Base-by-base conservation (phyloP, 2,113 vertebrate genomes). In the Leptobrachium leishanense region DNA sequence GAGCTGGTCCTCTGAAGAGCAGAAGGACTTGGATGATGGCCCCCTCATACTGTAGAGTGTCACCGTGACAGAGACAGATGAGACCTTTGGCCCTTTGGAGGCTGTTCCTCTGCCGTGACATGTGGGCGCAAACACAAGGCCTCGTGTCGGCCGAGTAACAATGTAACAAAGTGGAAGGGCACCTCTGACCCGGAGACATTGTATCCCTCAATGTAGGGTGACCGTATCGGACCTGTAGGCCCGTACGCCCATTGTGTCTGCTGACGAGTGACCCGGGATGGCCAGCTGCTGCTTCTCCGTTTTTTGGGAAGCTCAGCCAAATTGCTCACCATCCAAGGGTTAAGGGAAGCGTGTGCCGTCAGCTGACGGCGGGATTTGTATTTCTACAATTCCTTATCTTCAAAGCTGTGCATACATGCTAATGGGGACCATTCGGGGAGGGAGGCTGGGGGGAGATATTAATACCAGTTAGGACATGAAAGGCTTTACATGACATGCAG, bases 381-480 rank as follows among this genome's bases (percentile, higher is more conserved):
- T 43, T 66, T 40, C 46, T 42, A 65, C 68, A 73, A 67, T 73
- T 79, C 12, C 46, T 79, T 79, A 79, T 79, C 77, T 46, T 72
- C 69, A 79, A 79, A 79, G 76, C 39, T 39, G 15, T 65, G 59
- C 70, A 72, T 53, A 15, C 44, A 55, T 64, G 44, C 40, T 79
- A 77, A 77, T 77, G 75, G 41, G 31, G 67, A 77, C 42, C 75
- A 77, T 40, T 42, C 44, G 20, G 62, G 12, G 66, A 40, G 43
- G 42, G n/a, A 13, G 55, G 40, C 31, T 40, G 13, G 55, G 76
- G 15, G 68, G 69, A 54, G 69, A 72, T 72, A 65, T 15, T 72
- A 78, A 72, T 78, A 64, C 55, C 68, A 71, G 68, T 50, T 42
- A 40, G 20, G 68, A 78, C 76, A 72, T 79, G 77, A 79, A 72